Evolutionary conservation across 2,888 invertebrate species (phyloP), one percentile per base, ranked within the genome.

Genomic region (Creontiades dilutus): DNA sequence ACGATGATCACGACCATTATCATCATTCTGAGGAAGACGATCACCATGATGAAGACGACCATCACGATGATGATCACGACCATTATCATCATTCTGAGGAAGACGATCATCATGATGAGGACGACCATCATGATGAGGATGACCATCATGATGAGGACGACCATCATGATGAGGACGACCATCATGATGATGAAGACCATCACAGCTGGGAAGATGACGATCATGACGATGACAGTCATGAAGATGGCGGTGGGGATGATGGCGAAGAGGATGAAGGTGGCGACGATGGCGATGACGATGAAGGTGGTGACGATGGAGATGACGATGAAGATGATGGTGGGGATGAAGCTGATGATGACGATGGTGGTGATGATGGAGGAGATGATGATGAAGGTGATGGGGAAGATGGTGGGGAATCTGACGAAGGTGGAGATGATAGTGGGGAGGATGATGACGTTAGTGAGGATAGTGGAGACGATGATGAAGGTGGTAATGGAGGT

Each of bases 321-420:
- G 93, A 94, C 9, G 93, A 93, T 92, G 94, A 94, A 12, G 94
- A 94, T 0, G 93, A 94, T 0, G 93, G 94, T 89, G 93, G 94
- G 27, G 93, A 94, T 14, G 92, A 92, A 16, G 92, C 93, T 37
- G 92, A 93, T 0, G 93, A 94, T 0, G 93, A 94, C 23, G 93
- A 93, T 12, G 91, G 91, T 89, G 93, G 94, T 91, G 93, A 93
- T 80, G 93, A 94, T 4, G 93, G 94, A 37, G 93, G 93, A 19
- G 93, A 94, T 27, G 93, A 94, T 23, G 93, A 94, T 0, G 68
- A 11, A 4, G 23, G 23, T 23, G 68, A 68, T 23, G 68, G 23
- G 23, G 68, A 12, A 3, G 68, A 68, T 23, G 23, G 23, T 23
- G 23, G 13, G 3, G 52, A 16, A 16, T 23, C 23, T 23, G 68